Evolutionary conservation across 2,888 invertebrate genomes (phyloP), one percentile per base, ranked within the genome.

Genomic region (Hemaris fuciformis): DNA sequence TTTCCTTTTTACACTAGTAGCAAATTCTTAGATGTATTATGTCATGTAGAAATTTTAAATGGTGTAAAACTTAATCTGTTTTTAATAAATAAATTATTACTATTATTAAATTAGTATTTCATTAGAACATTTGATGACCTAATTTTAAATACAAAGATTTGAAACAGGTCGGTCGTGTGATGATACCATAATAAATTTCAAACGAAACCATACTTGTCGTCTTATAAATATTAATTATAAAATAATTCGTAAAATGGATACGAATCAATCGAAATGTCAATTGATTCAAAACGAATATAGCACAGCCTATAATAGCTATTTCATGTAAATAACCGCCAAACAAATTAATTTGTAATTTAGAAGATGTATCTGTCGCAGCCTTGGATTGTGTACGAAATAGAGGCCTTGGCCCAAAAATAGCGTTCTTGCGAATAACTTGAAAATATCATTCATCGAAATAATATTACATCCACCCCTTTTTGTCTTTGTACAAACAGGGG

Each of bases 291-390:
- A 27, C 31, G 15, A 53, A 53, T 7, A 27, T 18, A 8, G 15
- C 53, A 5, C 18, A 10, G 7, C 53, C 53, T 27, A 31, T 27
- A 31, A 10, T 53, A 18, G 1, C 15, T n/a, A 38, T 53, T 43
- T 31, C 53, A 53, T 53, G 53, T 53, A 53, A 27, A 53, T 27
- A 27, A n/a, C n/a, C n/a, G n/a, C n/a, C n/a, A n/a, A n/a, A 18
- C 27, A 18, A 53, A 53, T 53, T 53, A 53, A 53, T 53, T 27
- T 53, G 31, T 31, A 20, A 10, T 8, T 18, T 27, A 31, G 10
- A 18, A 31, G 10, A 53, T 53, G 53, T 4, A 18, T 27, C 1
- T 18, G 10, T 15, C 27, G 27, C 27, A 53, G 18, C 27, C 27
- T 53, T 45, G 45, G 31, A 27, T n/a, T 5, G 18, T 3, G 27